Base-by-base conservation (phyloP, 1,140 invertebrate species). In the Acromyrmex charruanus region DNA sequence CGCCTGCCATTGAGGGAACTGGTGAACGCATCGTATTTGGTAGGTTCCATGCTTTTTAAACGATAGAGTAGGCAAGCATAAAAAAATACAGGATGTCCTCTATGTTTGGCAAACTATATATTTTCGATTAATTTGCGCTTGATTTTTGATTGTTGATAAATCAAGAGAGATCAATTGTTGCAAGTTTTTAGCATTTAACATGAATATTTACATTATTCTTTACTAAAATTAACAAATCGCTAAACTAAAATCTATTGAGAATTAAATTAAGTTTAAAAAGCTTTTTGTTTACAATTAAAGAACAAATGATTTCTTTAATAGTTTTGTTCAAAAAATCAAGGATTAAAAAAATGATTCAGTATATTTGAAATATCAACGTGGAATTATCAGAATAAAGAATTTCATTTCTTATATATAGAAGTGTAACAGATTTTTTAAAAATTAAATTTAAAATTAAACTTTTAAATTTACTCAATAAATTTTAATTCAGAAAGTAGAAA, bases 1-100 rank as follows among this genome's bases (percentile, higher is more conserved):
- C 66, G 58, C 75, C 75, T 35, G 65, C 65, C n/a, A 69, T 81
- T 55, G 75, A 16, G 39, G 75, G 28, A 16, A 81, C 28, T 28
- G 63, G 28, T 31, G n/a, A 68, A 53, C 35, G 49, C n/a, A 5
- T 71, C 66, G 49, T 18, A 80, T 71, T 55, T 55, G 51, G 44
- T 58, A 39, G 25, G 3, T 39, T 31, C 39, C 63, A 12, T 53
- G 12, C 4, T 25, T 77, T 61, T 77, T 61, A 61, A 77, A 4
- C 14, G 31, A 4, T 61, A 28, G 21, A 28, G 21, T 44, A 18
- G 16, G 44, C 0, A 44, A 14, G 3, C 10, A 25, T 39, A 44
- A 61, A 44, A 59, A 18, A 59, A 53, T 21, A 53, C n/a, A 58
- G 28, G 2, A 39, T 35, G n/a, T 58, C 14, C 14, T 21, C 14